These are phyloP conservation scores for Melanargia galathea DNA, from an alignment of 2,888 invertebrate genomes.

Conservation along the genomic window DNA sequence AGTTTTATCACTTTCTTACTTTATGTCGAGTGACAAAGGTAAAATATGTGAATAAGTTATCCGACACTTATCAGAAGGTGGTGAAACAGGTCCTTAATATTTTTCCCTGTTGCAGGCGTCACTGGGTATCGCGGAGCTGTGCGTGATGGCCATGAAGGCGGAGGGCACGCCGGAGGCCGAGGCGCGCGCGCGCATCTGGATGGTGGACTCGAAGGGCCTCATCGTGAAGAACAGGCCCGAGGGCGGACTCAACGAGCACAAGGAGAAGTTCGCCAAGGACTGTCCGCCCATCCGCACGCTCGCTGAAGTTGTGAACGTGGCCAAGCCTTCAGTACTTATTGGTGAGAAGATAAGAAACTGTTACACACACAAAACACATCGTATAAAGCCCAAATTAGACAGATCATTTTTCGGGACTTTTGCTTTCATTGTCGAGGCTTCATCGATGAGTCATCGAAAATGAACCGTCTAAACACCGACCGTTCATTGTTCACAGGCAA, in stretches of 20 bases:
- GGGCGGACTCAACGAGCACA: constrained; percentile 91
- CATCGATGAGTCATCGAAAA: too few species aligned
- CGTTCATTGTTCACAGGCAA: too few species aligned
- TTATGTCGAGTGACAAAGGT: too few species aligned
- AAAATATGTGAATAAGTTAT: too few species aligned
- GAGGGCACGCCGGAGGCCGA: constrained; percentile 90
- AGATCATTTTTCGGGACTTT: too few species aligned
- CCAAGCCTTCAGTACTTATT: constrained; percentile 95
- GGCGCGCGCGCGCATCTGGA: constrained; percentile 92
- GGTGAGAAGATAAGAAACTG: constrained; percentile 78
- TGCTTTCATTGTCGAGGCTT: too few species aligned
- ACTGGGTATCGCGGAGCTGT: constrained; percentile 95
- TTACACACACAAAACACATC: too few species aligned
- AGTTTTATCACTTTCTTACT: too few species aligned
- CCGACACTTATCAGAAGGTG: too few species aligned
- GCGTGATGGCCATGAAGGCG: constrained; percentile 95
- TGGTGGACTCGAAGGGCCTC: constrained; percentile 98
- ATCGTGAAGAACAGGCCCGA: constrained; percentile 93
- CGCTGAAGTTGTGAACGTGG: constrained; percentile 88
- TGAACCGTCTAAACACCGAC: too few species aligned
- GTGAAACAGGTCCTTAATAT: too few species aligned
- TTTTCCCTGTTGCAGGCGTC: constrained; percentile 84
- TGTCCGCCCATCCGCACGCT: constrained; percentile 89
- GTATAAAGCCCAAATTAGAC: too few species aligned
- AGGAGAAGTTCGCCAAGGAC: constrained; percentile 90